Evolutionary conservation across 2,888 invertebrate genomes (phyloP).

Genomic region (Gordius sp.): DNA sequence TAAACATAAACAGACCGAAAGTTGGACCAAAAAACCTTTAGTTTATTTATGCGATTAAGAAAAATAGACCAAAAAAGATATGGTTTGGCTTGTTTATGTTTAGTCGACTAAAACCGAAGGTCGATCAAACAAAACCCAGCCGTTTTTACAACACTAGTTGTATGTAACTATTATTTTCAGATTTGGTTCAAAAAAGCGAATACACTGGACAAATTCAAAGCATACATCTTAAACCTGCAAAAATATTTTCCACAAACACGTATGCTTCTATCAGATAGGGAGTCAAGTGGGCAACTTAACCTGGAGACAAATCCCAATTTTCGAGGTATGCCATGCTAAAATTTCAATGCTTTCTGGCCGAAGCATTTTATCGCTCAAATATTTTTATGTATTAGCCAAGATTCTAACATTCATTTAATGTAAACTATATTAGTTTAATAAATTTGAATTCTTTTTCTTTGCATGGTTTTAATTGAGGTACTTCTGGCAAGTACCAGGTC

Average conservation of each 20-base stretch:
- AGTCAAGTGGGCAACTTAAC: no score
- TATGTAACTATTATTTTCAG: conserved; percentile 9
- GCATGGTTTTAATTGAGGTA: no score
- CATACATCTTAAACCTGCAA: not conserved
- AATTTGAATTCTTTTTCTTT: no score
- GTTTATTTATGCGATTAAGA: not conserved
- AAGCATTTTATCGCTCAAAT: not conserved
- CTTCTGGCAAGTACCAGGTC: no score
- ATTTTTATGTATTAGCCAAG: not conserved
- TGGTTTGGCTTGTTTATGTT: not conserved
- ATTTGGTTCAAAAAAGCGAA: not conserved
- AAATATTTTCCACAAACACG: not conserved
- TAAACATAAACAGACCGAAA: no score
- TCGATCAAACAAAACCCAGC: not conserved
- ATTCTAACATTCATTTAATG: no score
- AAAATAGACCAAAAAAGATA: not conserved
- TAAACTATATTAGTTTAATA: no score
- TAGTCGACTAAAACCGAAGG: not conserved
- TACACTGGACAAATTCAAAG: not conserved
- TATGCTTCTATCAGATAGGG: no score
- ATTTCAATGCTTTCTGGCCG: not conserved
- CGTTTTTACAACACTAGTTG: not conserved
- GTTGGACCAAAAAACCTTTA: no score
- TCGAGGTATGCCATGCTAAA: no score
- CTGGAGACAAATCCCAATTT: no score